Evolutionary conservation across 2,113 vertebrate species (phyloP).

Genomic region (Mesitornis unicolor): DNA sequence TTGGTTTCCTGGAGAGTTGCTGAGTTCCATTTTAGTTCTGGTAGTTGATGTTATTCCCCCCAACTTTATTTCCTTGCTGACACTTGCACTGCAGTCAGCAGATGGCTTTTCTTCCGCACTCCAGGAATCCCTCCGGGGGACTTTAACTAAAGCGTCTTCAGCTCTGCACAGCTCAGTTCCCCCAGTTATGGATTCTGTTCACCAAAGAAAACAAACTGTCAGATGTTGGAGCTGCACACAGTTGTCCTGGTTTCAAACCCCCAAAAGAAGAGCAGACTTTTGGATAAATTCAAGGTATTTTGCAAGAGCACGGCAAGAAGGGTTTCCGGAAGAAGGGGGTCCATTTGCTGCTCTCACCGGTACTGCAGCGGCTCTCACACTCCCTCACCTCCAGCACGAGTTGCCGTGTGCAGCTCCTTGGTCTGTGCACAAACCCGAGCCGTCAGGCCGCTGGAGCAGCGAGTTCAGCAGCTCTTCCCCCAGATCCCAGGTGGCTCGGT

Average conservation of each 20-base stretch:
- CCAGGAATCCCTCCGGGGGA: constrained; percentile 17
- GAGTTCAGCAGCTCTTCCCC: not conserved
- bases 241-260: not conserved
- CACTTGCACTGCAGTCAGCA: constrained; percentile 13
- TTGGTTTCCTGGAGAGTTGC: not conserved
- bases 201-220: not conserved
- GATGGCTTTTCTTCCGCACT: constrained; percentile 13
- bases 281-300: not conserved
- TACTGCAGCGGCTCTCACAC: fast-evolving
- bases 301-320: not conserved
- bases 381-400: not conserved
- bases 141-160: not conserved
- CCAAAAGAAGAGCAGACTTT: not conserved
- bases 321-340: not conserved
- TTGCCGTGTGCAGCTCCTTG: not conserved
- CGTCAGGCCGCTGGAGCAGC: not conserved
- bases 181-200: not conserved
- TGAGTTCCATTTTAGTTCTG: not conserved
- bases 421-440: not conserved
- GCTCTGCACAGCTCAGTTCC: not conserved
- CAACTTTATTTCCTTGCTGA: constrained; percentile 11
- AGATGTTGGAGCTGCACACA: not conserved
- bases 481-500: not conserved
- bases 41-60: not conserved
- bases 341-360: too few relatives aligned